phyloP scores from a whole-genome alignment of 2,113 vertebrate species.

The Tragelaphus scriptus region DNA sequence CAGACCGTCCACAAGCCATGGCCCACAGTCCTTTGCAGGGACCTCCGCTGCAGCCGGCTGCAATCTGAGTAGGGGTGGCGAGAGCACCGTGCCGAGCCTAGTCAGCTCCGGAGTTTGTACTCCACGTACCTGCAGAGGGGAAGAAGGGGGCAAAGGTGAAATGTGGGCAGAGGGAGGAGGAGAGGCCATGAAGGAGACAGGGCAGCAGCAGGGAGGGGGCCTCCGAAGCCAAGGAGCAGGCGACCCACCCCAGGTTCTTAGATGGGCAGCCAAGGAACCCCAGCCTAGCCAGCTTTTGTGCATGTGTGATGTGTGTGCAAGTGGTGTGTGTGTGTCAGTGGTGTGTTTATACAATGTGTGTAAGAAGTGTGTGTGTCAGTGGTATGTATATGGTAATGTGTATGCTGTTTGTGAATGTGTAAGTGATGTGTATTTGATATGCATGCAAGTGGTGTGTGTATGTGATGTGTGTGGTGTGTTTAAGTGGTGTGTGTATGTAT shows the following conservation, averaged over 20 bases:
- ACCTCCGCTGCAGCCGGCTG: not conserved
- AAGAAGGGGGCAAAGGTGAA: not conserved
- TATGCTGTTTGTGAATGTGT: not conserved
- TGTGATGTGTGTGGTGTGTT: not conserved
- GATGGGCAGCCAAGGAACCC: not conserved
- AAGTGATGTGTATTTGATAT: not conserved
- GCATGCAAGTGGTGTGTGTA: not conserved
- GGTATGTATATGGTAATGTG: not conserved
- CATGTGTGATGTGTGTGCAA: too few relatives aligned
- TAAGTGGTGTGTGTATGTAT: not conserved
- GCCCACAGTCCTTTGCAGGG: not conserved
- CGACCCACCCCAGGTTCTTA: not conserved
- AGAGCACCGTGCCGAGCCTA: rapidly evolving
- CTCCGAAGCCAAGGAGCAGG: not conserved
- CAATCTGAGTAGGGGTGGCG: rapidly evolving
- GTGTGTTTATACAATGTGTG: not conserved
- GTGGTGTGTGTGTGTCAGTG: too few relatives aligned
- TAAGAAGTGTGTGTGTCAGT: not conserved
- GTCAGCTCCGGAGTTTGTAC: not conserved
- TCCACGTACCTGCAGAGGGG: not conserved
- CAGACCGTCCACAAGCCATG: not conserved
- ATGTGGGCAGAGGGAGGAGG: not conserved
- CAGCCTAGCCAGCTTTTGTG: not conserved
- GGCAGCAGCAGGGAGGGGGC: not conserved
- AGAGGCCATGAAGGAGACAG: not conserved